phyloP scores from a whole-genome alignment of 2,888 invertebrate species.

The Rhagophthalmus giganteus region DNA sequence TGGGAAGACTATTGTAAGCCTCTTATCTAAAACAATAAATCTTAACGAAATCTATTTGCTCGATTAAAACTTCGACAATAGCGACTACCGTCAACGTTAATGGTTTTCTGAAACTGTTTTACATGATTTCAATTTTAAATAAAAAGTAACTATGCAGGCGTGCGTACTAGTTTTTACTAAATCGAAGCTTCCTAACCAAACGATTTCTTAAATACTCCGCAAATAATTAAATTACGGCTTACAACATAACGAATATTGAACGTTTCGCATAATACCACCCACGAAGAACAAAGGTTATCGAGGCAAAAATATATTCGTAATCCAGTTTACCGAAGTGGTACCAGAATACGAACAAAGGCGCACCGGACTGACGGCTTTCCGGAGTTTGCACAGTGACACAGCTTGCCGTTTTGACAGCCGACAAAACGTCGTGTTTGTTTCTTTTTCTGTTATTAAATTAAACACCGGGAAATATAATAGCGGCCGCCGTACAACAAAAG shows the following conservation, averaged over 20 bases:
- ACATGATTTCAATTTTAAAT: background rate
- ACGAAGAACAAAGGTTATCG: constrained; percentile 38
- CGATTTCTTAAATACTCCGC: background rate
- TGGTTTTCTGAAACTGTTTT: background rate
- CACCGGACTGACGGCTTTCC: constrained; percentile 39
- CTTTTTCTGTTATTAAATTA: constrained; percentile 28
- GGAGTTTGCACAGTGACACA: constrained; percentile 39
- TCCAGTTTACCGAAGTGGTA: constrained; percentile 37
- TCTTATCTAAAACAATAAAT: background rate
- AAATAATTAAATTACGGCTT: constrained; percentile 12
- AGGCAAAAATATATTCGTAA: constrained; percentile 40
- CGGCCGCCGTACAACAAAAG: background rate
- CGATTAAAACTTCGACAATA: background rate
- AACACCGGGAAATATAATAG: constrained; percentile 7
- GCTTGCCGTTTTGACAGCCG: constrained; percentile 38
- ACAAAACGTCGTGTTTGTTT: constrained; percentile 27
- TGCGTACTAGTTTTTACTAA: background rate
- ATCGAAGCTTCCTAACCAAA: background rate
- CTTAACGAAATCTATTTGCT: background rate
- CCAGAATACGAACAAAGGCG: constrained; percentile 35
- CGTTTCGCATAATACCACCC: constrained; percentile 38
- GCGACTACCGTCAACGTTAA: background rate
- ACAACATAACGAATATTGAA: constrained; percentile 18
- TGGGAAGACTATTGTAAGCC: too few relatives aligned
- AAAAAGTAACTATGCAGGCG: background rate